A percentile compares a stretch with the other conserved stretches of the same genome.
Evolutionary conservation across 2,113 vertebrate species (phyloP).

Genomic region (Clarias macrocephalus): DNA sequence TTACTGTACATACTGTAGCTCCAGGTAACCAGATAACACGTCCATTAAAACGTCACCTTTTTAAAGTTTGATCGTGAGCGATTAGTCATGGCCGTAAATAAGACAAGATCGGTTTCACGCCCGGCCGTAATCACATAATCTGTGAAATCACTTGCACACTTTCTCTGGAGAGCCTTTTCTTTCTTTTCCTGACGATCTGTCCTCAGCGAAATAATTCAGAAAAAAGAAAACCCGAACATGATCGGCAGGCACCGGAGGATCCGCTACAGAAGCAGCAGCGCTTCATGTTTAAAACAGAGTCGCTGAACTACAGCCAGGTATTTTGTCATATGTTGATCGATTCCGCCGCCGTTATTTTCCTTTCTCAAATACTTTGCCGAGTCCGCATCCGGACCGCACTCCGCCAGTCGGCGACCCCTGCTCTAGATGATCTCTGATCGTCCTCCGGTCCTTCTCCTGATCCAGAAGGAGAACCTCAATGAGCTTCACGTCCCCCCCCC

Average conservation of each 20-base stretch:
- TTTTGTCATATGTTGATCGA: not conserved
- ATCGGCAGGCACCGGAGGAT: not conserved
- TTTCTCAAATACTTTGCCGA: not conserved
- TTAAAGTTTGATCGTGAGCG: not conserved
- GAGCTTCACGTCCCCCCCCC: conserved; percentile 1
- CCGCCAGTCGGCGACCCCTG: not conserved
- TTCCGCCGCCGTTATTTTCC: not conserved
- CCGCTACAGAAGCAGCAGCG: not conserved
- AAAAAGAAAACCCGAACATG: no score
- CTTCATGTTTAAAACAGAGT: not conserved
- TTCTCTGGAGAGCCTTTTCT: not conserved
- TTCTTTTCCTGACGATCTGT: not conserved
- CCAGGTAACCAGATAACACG: not conserved
- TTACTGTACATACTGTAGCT: not conserved
- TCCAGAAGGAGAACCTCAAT: conserved; percentile 19
- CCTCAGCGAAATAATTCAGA: not conserved
- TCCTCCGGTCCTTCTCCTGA: conserved; percentile 8
- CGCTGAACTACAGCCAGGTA: not conserved
- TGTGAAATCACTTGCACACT: not conserved
- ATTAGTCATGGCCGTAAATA: not conserved
- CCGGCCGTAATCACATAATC: not conserved
- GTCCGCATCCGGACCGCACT: not conserved
- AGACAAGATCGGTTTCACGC: not conserved
- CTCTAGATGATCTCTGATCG: not conserved
- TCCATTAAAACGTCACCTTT: not conserved